phyloP scores from a whole-genome alignment of 1,140 invertebrate species.

The Ganaspis sp. region DNA sequence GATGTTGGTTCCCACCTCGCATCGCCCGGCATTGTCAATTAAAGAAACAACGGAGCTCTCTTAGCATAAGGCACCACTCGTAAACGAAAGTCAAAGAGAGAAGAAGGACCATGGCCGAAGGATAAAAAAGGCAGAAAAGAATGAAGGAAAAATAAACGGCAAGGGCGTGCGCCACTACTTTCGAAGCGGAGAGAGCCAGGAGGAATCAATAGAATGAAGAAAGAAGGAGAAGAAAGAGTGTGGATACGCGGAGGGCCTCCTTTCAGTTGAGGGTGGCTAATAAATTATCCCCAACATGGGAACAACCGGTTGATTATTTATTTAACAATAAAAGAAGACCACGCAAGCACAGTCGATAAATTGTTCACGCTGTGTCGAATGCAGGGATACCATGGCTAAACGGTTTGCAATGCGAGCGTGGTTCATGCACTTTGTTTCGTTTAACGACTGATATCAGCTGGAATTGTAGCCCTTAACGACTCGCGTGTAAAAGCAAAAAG shows the following conservation, averaged over 20 bases:
- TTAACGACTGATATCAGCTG: conserved; percentile 1
- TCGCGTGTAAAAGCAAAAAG: neutral
- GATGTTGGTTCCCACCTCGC: conserved; percentile 62
- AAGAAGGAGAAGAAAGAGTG: conserved; percentile 45
- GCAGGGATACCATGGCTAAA: conserved; percentile 19
- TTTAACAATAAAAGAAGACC: conserved; percentile 60
- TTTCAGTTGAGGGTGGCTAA: conserved; percentile 42
- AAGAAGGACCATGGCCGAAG: neutral
- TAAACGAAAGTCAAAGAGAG: conserved; percentile 32
- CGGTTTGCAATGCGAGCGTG: neutral
- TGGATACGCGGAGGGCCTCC: conserved; percentile 40
- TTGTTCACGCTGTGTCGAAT: conserved; percentile 42
- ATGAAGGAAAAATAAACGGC: conserved; percentile 39
- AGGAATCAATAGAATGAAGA: conserved; percentile 43
- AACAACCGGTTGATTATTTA: conserved; percentile 61
- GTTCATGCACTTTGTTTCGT: conserved; percentile 1
- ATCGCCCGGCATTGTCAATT: conserved; percentile 59
- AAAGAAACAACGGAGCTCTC: conserved; percentile 61
- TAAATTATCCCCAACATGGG: conserved; percentile 59
- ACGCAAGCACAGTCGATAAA: conserved; percentile 37
- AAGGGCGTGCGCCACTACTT: conserved; percentile 35
- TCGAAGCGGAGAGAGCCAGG: neutral
- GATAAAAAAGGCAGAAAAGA: conserved; percentile 44
- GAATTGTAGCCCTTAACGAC: conserved; percentile 5
- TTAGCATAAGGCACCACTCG: conserved; percentile 44